Percentiles rank a stretch among this genome's conserved stretches.
phyloP scores from a whole-genome alignment of 2,888 invertebrate genomes.

The Microctonus aethiopoides region DNA sequence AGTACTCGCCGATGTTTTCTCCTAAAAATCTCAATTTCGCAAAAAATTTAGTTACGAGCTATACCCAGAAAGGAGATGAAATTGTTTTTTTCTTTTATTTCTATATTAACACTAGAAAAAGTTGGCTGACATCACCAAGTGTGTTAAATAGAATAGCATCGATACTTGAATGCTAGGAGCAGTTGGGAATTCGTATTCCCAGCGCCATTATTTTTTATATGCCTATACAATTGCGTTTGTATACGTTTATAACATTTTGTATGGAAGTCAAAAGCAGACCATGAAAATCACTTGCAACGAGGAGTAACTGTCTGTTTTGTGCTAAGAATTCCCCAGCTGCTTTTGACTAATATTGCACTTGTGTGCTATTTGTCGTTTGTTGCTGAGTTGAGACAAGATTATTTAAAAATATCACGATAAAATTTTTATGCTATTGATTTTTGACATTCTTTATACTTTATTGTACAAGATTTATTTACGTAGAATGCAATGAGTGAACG shows the following conservation, averaged over 20 bases:
- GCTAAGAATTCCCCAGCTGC: constrained; percentile 5
- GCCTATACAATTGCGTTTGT: constrained; percentile 7
- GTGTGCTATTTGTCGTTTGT: constrained; percentile 14
- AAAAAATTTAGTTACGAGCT: no score
- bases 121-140: background rate
- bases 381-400: no score
- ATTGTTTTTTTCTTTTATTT: background rate
- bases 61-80: no score
- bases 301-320: constrained; percentile 14
- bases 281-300: constrained; percentile 20
- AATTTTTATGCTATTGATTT: no score
- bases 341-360: constrained; percentile 26
- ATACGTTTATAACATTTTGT: constrained; percentile 22
- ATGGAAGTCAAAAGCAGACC: constrained; percentile 19
- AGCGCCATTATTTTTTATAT: constrained; percentile 25
- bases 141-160: constrained; percentile 1
- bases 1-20: no score
- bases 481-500: no score
- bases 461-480: no score
- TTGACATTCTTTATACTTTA: no score
- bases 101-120: background rate
- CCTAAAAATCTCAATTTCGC: no score
- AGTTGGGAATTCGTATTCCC: constrained; percentile 8
- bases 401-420: no score
- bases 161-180: background rate